A percentile compares a stretch with the other conserved stretches of the same genome.
Evolutionary conservation across 2,797 vertebrate genomes (phyloP).

Genomic region (Diplodus sargus): DNA sequence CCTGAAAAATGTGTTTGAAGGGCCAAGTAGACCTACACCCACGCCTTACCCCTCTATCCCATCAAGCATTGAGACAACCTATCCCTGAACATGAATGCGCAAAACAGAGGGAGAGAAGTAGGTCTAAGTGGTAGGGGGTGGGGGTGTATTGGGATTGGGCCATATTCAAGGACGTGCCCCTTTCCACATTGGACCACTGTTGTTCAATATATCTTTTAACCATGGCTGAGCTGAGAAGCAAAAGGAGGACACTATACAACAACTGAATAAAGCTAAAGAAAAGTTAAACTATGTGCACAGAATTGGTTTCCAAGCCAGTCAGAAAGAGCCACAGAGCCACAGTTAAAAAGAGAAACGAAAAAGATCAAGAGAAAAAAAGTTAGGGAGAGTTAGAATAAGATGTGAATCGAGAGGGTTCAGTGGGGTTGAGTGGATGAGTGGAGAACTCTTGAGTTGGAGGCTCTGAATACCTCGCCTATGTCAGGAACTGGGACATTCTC

Average conservation of each 20-base stretch:
- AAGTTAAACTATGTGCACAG: not conserved
- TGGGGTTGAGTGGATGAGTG: conserved; percentile 32
- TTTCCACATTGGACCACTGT: conserved; percentile 40
- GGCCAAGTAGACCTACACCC: no score
- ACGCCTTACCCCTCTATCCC: no score
- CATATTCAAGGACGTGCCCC: conserved; percentile 52
- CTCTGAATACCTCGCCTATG: conserved; percentile 45
- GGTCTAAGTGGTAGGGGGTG: no score
- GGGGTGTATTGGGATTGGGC: no score
- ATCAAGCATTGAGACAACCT: no score
- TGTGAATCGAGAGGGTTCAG: conserved; percentile 24
- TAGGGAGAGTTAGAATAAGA: conserved; percentile 13
- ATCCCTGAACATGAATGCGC: no score
- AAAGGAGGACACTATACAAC: not conserved
- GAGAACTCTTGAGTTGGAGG: conserved; percentile 43
- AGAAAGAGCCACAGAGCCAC: not conserved
- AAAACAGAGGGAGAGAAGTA: no score
- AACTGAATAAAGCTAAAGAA: not conserved
- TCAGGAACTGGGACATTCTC: conserved; percentile 53
- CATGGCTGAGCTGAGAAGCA: conserved; percentile 17
- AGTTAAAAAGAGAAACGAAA: not conserved
- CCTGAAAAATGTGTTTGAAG: no score
- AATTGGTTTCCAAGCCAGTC: not conserved
- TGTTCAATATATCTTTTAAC: conserved; percentile 51
- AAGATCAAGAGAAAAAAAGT: not conserved